Evolutionary conservation across 1,140 invertebrate species (phyloP), one percentile per base, ranked within the genome.

Genomic region (Pectinophora gossypiella): DNA sequence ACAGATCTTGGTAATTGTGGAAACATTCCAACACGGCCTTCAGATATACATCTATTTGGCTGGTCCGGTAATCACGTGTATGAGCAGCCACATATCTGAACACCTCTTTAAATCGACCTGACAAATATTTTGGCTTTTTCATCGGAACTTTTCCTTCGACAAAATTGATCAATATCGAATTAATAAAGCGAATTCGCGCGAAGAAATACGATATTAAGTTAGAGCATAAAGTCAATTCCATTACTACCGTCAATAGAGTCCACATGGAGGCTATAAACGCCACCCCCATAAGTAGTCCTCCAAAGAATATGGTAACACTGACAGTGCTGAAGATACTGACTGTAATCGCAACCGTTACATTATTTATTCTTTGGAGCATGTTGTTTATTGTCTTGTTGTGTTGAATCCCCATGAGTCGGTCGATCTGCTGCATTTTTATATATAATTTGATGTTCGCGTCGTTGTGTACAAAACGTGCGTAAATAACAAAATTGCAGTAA

Each of bases 381-480:
- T 35, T 15, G 22, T 67, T 57, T 0, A 72, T 47, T 10, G 27
- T 15, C 19, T 51, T 48, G 7, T 64, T 68, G 3, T 56, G 47
- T 18, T 72, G 49, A 6, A 77, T 56, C 20, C 63, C 63, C 61
- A 83, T 56, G 19, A 62, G 38, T 12, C 67, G 56, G 43, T 83
- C 75, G 3, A 80, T 68, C 52, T 72, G 51, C 52, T 83, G 75
- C 27, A 76, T 54, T 57, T 68, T 56, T 10, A 80, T 43, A 13
- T 61, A 75, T 27, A 83, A 80, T 19, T 64, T 50, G 1, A 56
- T 45, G 48, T 83, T 83, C 0, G 5, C 21, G 4, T 67, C 48
- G 6, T 51, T 45, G 21, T 71, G 70, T 1, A 65, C 9, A 20
- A 82, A 82, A 2, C 75, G 57, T 3, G 67, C 52, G 36, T 82